These are phyloP conservation scores for Oceanodroma leucorhoa DNA, from an alignment of 2,797 vertebrate species.

Conservation along the genomic window DNA sequence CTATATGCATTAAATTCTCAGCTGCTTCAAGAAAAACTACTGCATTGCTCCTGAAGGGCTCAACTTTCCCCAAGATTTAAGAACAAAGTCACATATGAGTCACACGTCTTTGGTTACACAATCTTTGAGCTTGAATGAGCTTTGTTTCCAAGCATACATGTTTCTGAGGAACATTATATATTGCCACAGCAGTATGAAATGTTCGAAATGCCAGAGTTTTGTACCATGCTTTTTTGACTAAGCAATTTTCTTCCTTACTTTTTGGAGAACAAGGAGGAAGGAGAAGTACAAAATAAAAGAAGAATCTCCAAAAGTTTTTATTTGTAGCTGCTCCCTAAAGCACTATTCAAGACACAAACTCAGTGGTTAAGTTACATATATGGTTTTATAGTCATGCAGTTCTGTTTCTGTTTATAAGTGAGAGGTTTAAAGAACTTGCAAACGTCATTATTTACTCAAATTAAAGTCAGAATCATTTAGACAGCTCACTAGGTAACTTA, in stretches of 20 bases:
- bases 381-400: background rate
- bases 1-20: background rate
- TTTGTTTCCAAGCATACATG: accelerated
- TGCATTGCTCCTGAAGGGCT: background rate
- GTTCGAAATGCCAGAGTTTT: background rate
- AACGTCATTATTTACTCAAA: background rate
- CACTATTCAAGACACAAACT: background rate
- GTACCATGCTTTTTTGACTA: background rate
- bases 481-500: background rate
- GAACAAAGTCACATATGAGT: background rate
- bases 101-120: background rate
- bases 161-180: background rate
- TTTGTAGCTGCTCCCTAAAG: background rate
- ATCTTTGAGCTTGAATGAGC: background rate
- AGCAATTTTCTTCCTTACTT: background rate
- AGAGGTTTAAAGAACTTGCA: background rate
- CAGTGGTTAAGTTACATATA: background rate
- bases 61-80: background rate
- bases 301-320: background rate
- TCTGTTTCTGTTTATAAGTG: background rate
- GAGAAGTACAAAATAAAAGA: background rate
- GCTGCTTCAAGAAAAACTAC: background rate
- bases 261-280: background rate
- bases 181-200: background rate
- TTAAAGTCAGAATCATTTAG: background rate